Conservation (phyloP, 2,888 invertebrate species). For the Clistopyga incitator region DNA sequence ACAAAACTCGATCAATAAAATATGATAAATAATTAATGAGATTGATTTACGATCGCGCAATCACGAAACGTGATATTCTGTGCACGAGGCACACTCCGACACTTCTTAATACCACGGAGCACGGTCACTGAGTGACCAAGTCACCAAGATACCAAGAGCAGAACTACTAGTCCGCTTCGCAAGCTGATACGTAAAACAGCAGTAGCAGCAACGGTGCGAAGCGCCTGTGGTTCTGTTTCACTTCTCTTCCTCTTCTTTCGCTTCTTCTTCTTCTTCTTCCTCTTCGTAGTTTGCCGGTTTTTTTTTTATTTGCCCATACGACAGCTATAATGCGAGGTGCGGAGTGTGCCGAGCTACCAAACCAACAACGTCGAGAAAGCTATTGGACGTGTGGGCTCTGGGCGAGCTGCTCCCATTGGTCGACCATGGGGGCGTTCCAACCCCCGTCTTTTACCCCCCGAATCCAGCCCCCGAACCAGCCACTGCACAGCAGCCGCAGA, state of each 20-base stretch:
- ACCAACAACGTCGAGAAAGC: conserved; percentile 59
- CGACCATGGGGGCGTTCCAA: conserved; percentile 77
- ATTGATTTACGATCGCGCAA: conserved; percentile 2
- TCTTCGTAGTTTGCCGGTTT: conserved; percentile 24
- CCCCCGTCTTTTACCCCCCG: conserved; percentile 72
- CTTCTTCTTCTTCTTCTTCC: conserved; percentile 42
- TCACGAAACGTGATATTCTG: conserved; percentile 1
- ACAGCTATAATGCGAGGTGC: conserved; percentile 57
- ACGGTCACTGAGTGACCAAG: conserved; percentile 77
- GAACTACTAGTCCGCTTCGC: conserved; percentile 65
- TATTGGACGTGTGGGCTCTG: conserved; percentile 65
- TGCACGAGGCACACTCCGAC: conserved; percentile 41
- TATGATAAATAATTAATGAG: neutral
- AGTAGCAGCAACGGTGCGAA: conserved; percentile 51
- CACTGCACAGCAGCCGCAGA: conserved; percentile 46
- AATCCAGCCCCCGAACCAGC: conserved; percentile 58
- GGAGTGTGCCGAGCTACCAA: conserved; percentile 61
- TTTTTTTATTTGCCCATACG: conserved; percentile 59
- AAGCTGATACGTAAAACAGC: conserved; percentile 66
- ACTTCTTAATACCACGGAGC: conserved; percentile 66
- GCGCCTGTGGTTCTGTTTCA: conserved; percentile 49
- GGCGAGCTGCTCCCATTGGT: conserved; percentile 72
- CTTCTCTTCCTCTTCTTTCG: conserved; percentile 62
- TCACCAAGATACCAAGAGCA: conserved; percentile 73
- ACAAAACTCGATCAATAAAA: neutral